Evolutionary conservation across 2,888 invertebrate species (phyloP), one percentile per base, ranked within the genome.

Genomic region (Erebia palarica): DNA sequence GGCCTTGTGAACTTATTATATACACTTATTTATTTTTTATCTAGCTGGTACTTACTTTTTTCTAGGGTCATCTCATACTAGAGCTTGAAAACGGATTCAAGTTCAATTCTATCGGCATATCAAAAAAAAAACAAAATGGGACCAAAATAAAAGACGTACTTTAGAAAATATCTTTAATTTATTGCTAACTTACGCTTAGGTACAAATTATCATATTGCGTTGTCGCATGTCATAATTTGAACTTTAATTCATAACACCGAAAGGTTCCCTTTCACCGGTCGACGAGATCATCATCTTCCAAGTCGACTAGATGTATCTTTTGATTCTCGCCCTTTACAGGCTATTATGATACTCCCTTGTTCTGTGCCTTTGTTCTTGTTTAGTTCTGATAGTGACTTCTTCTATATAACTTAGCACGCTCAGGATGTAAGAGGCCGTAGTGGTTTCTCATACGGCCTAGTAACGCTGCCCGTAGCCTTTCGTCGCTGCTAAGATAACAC

Each of bases 371-470:
- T 57, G 1, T 57, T 18, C 14, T 14, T 18, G 13, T 55, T 13
- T 14, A 42, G 16, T 61, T 65, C 69, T 76, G 73, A 58, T 74
- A 74, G 65, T 73, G 70, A 55, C 75, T 75, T 64, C 76, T 72
- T 71, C 71, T 72, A 66, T 84, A 91, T 71, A 85, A 82, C 75
- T 86, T 88, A 27, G 92, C 92, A 36, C 82, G 82, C 66, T 88
- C 86, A 9, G 92, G 91, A 72, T 86, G 89, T 11, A 93, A 83
- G 3, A 93, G 80, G 1, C 93, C 92, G 78, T 94, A 94, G 72
- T 94, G 85, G 73, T 86, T 89, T 70, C 90, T 86, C 89, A 94
- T 88, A 47, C 94, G 88, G n/a, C 94, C 94, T 44, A 94, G 81
- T 47, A 94, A 81, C 14, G 94, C 94, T 47, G 93, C 93, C 14